Evolutionary conservation across 2,113 vertebrate species (phyloP).

Genomic region (Phalacrocorax pelagicus): DNA sequence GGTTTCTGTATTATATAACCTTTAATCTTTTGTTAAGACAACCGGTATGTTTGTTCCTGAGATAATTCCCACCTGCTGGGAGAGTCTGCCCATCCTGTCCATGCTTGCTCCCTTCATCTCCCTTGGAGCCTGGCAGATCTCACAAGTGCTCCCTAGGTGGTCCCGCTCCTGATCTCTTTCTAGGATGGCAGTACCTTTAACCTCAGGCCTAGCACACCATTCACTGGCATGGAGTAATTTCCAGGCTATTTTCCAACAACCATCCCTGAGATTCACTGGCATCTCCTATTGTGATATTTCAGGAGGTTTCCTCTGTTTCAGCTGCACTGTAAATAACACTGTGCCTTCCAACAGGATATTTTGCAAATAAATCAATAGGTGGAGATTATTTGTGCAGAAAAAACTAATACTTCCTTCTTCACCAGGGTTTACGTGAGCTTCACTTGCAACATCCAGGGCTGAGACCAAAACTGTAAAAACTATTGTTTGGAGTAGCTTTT

Average conservation of each 20-base stretch:
- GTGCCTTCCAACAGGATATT: background rate
- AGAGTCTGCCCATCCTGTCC: background rate
- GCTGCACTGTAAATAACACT: background rate
- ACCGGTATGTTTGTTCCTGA: accelerated
- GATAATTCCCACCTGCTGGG: background rate
- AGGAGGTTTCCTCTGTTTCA: background rate
- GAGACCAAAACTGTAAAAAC: background rate
- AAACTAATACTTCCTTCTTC: background rate
- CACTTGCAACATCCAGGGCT: background rate
- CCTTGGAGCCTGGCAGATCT: background rate
- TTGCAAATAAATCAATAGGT: background rate
- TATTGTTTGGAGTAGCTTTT: background rate
- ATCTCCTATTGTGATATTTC: background rate
- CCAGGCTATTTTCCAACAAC: background rate
- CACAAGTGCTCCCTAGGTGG: background rate
- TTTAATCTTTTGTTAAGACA: background rate
- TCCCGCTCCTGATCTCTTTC: background rate
- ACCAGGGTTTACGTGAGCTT: accelerated
- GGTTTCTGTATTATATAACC: background rate
- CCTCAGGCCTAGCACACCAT: background rate
- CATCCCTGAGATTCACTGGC: background rate
- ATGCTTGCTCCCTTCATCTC: background rate
- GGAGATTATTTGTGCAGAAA: background rate
- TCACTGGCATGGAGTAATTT: background rate
- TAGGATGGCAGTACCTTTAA: background rate